Evolutionary conservation across 2,888 invertebrate genomes (phyloP).

Genomic region (Tanypteryx hageni): DNA sequence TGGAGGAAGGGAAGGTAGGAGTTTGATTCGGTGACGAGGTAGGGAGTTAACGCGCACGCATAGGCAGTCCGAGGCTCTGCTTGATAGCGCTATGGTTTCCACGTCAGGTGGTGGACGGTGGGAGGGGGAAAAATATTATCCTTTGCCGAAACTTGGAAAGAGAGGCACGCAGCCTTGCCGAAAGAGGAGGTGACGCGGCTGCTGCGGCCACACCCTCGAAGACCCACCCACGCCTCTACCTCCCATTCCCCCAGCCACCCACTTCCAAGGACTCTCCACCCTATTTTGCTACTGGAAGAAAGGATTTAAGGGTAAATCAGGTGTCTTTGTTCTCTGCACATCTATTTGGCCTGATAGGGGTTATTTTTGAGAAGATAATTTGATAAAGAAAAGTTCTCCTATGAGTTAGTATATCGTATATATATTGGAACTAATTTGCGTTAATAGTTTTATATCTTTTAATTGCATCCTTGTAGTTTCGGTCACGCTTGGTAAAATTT

Average conservation of each 20-base stretch:
- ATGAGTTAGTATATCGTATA: background rate
- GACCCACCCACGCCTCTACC: background rate
- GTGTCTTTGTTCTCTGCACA: background rate
- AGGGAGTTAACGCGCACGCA: background rate
- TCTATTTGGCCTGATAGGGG: background rate
- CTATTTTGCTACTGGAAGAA: background rate
- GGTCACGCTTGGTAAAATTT: no score
- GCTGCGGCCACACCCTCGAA: no score
- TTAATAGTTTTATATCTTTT: background rate
- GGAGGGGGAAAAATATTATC: slow-evolving; percentile 6
- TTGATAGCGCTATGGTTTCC: slow-evolving; percentile 28
- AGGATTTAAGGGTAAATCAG: background rate
- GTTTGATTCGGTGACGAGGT: no score
- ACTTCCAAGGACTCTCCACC: background rate
- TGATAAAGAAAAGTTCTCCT: background rate
- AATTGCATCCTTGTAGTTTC: background rate
- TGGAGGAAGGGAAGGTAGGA: no score
- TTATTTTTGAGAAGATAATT: no score
- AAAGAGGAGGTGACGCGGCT: no score
- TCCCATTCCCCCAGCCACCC: background rate
- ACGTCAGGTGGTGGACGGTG: background rate
- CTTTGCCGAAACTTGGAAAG: slow-evolving; percentile 1
- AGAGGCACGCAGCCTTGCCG: background rate
- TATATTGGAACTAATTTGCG: background rate
- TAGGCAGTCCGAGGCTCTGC: slow-evolving; percentile 4